Evolutionary conservation across 2,113 vertebrate species (phyloP).

Genomic region (Eublepharis macularius): DNA sequence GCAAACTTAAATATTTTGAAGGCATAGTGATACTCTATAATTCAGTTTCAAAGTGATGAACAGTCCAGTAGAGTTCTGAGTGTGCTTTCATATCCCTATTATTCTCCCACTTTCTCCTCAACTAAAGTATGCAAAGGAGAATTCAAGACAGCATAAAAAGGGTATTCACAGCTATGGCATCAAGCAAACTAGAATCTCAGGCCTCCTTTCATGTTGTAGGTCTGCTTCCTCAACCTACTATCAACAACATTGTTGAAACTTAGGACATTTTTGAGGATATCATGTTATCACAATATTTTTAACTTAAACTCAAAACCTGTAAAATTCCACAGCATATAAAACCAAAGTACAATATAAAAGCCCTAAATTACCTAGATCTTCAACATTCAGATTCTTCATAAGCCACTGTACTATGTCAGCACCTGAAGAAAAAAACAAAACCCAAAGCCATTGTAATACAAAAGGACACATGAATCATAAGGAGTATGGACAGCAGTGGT

Average conservation of each 20-base stretch:
- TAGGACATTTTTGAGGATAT: background rate
- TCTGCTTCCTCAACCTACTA: background rate
- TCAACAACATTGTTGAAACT: background rate
- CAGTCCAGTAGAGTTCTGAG: background rate
- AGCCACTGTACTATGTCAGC: conserved; percentile 95
- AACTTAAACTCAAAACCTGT: background rate
- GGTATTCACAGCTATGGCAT: too few species aligned
- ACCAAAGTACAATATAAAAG: background rate
- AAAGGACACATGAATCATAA: conserved; percentile 10
- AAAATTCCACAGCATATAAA: background rate
- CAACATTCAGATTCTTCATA: conserved; percentile 91
- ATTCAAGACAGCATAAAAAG: background rate
- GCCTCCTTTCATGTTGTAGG: background rate
- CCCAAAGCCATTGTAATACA: conserved; percentile 20
- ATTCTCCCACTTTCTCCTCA: background rate
- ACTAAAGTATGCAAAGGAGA: background rate
- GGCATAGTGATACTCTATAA: background rate
- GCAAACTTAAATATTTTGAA: background rate
- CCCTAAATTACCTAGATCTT: conserved; percentile 86
- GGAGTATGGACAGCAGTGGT: background rate
- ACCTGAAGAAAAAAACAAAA: conserved; percentile 74
- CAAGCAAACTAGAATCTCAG: background rate
- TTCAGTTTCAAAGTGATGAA: background rate
- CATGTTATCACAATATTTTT: background rate
- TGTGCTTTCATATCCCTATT: background rate